phyloP scores from a whole-genome alignment of 2,888 invertebrate species.

The Ornithoptera priamus region DNA sequence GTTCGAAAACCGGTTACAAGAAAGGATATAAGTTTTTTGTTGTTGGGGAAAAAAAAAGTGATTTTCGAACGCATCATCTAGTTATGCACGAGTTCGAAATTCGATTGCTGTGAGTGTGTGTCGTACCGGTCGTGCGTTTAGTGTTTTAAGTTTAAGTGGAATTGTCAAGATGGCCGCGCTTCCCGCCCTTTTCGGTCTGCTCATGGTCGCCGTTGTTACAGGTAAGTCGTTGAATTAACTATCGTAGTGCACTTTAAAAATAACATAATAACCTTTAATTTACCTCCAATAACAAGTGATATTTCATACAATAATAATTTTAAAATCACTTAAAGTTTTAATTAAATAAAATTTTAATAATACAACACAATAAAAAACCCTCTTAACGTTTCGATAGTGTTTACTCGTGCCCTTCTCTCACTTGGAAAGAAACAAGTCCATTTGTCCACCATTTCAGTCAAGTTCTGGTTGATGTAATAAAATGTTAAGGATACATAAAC shows the following conservation, averaged over 20 bases:
- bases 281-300: no score
- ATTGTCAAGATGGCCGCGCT: constrained; percentile 63
- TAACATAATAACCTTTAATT: background rate
- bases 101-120: constrained; percentile 49
- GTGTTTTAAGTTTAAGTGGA: constrained; percentile 46
- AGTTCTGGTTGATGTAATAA: no score
- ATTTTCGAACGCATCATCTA: constrained; percentile 56
- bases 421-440: no score
- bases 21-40: constrained; percentile 46
- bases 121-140: constrained; percentile 39
- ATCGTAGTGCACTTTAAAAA: background rate
- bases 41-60: constrained; percentile 46
- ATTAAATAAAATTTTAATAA: no score
- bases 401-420: no score
- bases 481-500: no score
- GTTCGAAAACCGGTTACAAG: constrained; percentile 52
- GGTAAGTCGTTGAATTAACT: constrained; percentile 46
- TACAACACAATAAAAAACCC: no score
- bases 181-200: constrained; percentile 71
- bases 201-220: constrained; percentile 61
- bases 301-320: no score
- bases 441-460: no score
- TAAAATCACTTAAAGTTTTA: no score
- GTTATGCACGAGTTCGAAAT: constrained; percentile 61
- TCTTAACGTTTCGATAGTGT: no score